Percentiles rank a stretch among this genome's conserved stretches.
Conservation (phyloP, 2,113 vertebrate genomes). For the Crotalus viridis region DNA sequence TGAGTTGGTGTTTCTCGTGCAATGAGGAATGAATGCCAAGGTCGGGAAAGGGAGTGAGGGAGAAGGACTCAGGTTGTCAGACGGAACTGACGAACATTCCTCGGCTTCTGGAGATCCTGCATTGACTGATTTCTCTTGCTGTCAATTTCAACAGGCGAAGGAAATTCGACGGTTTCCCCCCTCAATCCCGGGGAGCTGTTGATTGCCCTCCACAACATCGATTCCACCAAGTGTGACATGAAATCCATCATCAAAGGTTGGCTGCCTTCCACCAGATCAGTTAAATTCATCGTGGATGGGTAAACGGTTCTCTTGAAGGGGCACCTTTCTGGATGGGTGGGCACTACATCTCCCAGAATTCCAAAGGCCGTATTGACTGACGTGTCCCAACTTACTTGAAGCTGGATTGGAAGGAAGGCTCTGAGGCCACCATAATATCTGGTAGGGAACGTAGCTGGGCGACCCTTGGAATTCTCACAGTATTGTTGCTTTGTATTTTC, state of each 20-base stretch:
- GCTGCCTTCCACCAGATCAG: neutral
- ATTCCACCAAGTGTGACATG: slow-evolving; percentile 93
- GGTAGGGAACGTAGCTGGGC: neutral
- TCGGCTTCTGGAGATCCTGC: too few relatives aligned
- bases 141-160: slow-evolving; percentile 75
- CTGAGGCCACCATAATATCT: neutral
- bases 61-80: too few relatives aligned
- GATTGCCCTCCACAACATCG: slow-evolving; percentile 90
- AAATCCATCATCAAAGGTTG: slow-evolving; percentile 97
- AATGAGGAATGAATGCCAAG: neutral
- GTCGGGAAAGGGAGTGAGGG: neutral
- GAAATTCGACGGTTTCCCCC: slow-evolving; percentile 85
- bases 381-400: neutral
- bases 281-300: neutral
- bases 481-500: neutral
- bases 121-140: neutral
- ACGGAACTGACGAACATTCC: neutral
- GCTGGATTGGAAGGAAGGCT: too few relatives aligned
- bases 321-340: neutral
- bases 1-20: too few relatives aligned
- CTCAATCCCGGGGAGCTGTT: slow-evolving; percentile 90
- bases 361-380: neutral
- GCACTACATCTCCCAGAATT: neutral
- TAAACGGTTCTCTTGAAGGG: neutral
- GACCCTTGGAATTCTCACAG: neutral